These are phyloP conservation scores for Ptilorrhoa leucosticta DNA, from an alignment of 2,113 vertebrate species.

Conservation along the genomic window DNA sequence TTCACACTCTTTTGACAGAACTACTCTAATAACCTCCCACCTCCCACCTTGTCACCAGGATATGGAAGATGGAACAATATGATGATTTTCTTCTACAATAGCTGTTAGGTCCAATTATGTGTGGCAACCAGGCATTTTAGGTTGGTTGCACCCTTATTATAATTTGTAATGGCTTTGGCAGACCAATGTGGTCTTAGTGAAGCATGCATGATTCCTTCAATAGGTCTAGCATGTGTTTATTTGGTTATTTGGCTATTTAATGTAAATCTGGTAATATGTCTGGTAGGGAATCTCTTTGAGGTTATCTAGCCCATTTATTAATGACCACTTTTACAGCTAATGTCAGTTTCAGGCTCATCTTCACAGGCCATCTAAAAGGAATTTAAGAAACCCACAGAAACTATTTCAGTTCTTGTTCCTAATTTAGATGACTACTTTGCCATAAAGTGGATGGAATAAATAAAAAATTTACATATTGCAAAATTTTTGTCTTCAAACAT, in stretches of 20 bases:
- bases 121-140: not conserved
- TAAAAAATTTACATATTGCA: not conserved
- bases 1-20: not conserved
- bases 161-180: not conserved
- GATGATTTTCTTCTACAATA: not conserved
- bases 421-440: not conserved
- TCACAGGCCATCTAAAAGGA: not conserved
- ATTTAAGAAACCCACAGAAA: not conserved
- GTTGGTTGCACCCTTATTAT: not conserved
- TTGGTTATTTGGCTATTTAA: not conserved
- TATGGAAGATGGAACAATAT: not conserved
- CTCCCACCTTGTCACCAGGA: not conserved
- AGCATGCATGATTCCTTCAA: not conserved
- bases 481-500: not conserved
- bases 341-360: not conserved
- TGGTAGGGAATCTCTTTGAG: not conserved
- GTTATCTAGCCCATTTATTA: not conserved
- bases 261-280: not conserved
- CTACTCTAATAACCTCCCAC: fast-evolving
- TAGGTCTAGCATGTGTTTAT: not conserved
- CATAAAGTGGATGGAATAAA: not conserved
- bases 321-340: not conserved
- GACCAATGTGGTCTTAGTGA: not conserved
- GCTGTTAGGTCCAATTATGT: not conserved
- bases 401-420: not conserved